These are phyloP conservation scores for Drosophila mayaguana DNA, from an alignment of 2,888 invertebrate genomes.

Conservation along the genomic window DNA sequence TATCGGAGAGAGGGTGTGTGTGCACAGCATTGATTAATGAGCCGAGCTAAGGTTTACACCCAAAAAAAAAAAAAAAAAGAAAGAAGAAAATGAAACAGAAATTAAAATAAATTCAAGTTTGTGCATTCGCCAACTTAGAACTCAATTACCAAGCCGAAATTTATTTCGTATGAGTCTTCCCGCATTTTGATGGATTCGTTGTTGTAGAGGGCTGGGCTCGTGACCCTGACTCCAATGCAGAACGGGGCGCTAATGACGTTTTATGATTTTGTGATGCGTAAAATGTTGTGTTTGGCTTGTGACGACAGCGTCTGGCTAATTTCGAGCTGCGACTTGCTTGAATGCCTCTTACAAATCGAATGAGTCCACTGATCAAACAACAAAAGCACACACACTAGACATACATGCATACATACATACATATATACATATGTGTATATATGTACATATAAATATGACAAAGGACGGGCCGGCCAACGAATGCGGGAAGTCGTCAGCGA, in stretches of 20 bases:
- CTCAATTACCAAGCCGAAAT: slow-evolving; percentile 69
- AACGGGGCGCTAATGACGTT: slow-evolving; percentile 69
- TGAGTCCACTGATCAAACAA: slow-evolving; percentile 25
- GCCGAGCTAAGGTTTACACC: slow-evolving; percentile 22
- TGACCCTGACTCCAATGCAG: slow-evolving; percentile 20
- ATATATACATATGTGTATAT: background rate
- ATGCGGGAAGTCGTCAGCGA: slow-evolving; percentile 66
- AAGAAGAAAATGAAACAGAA: background rate
- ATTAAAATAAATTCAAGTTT: slow-evolving; percentile 14
- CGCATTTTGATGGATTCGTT: slow-evolving; percentile 73
- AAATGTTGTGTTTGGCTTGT: slow-evolving; percentile 52
- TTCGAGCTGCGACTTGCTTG: slow-evolving; percentile 62
- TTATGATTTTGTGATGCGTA: slow-evolving; percentile 77
- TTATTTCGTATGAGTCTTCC: slow-evolving; percentile 52
- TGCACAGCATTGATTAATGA: slow-evolving; percentile 68
- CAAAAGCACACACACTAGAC: slow-evolving; percentile 2
- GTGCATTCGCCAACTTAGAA: slow-evolving; percentile 67
- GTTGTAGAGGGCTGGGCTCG: slow-evolving; percentile 50
- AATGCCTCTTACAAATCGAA: slow-evolving; percentile 58
- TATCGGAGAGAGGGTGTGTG: slow-evolving; percentile 10
- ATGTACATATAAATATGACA: slow-evolving; percentile 23
- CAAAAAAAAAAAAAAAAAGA: background rate
- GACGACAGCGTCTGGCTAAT: slow-evolving; percentile 46
- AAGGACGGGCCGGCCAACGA: slow-evolving; percentile 28
- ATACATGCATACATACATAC: too few species aligned